phyloP scores from a whole-genome alignment of 2,888 invertebrate genomes.

The Scaptomyza parva region DNA sequence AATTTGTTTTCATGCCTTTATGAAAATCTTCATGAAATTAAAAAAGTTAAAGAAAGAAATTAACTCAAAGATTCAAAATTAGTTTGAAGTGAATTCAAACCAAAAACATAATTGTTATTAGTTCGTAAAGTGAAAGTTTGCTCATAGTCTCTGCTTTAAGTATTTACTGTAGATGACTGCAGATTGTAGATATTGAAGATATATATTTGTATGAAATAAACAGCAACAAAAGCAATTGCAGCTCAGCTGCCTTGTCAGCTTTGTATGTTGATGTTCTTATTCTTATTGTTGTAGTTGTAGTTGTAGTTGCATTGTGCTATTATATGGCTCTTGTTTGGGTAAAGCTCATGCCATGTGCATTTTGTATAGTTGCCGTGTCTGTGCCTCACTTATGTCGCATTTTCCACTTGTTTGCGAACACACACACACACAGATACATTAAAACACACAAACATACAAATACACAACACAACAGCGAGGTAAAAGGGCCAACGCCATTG shows the following conservation, averaged over 20 bases:
- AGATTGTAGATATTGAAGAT: conserved; percentile 16
- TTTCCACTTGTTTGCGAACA: conserved; percentile 65
- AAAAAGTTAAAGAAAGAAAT: background rate
- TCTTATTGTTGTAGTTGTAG: conserved; percentile 1
- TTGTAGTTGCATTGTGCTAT: conserved; percentile 33
- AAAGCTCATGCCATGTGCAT: conserved; percentile 53
- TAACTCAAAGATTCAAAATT: background rate
- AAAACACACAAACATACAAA: conserved; percentile 11
- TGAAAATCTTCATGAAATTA: background rate
- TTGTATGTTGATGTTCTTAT: conserved; percentile 34
- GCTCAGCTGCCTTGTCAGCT: conserved; percentile 58
- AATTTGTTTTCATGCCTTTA: background rate
- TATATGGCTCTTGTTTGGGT: conserved; percentile 43
- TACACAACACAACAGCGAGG: conserved; percentile 11
- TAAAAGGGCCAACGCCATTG: conserved; percentile 52
- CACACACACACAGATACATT: conserved; percentile 9
- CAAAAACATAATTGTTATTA: no score
- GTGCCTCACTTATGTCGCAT: conserved; percentile 58
- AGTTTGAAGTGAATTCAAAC: background rate
- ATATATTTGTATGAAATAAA: conserved; percentile 1
- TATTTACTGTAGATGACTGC: conserved; percentile 35
- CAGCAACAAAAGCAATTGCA: conserved; percentile 23
- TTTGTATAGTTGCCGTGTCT: conserved; percentile 45
- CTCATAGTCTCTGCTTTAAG: conserved; percentile 2
- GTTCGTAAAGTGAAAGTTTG: no score